Base-by-base conservation (phyloP, 1,140 invertebrate species). In the Panagrolaimus sp. region DNA sequence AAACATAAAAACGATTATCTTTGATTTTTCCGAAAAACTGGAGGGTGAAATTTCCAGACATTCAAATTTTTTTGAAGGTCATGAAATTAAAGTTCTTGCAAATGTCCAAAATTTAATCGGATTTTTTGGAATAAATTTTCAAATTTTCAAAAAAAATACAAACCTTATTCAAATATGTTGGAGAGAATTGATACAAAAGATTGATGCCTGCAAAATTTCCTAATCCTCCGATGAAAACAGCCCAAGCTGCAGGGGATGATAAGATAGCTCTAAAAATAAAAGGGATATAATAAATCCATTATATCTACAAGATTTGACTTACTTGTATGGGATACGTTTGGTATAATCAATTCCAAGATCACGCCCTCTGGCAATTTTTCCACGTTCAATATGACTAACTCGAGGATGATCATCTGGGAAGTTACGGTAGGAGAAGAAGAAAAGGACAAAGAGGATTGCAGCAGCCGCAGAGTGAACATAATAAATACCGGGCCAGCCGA, bases 201-300 rank as follows among this genome's bases (percentile, higher is more conserved):
- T 74, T 74, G 73, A 74, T 70, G 7, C 72, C 73, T 8, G 73
- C 70, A 63, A 74, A 74, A 52, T 74, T 74, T 17, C 73, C 73
- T 15, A 74, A 26, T 14, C 55, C 71, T 8, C 72, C 73, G 47
- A 74, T 65, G 24, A 74, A 68, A 10, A 74, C 72, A 17, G 72
- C 73, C 73, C 73, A 74, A 43, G 69, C 73, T 0, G 73, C 73
- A 43, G 48, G 48, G 1, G 65, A 71, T 17, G 12, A 24, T 24
- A 74, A 21, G 44, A 74, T 74, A 62, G 72, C 69, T 46, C 65
- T 68, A 32, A 43, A 68, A 64, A 48, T 55, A 69, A 68, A 10
- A 8, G 6, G 15, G 38, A 67, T 52, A 62, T 62, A 24, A 45
- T 15, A 70, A 9, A 38, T 43, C 24, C 32, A 14, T 1, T 3